Evolutionary conservation across 2,113 vertebrate genomes (phyloP), one percentile per base, ranked within the genome.

Genomic region (Acanthochromis polyacanthus): DNA sequence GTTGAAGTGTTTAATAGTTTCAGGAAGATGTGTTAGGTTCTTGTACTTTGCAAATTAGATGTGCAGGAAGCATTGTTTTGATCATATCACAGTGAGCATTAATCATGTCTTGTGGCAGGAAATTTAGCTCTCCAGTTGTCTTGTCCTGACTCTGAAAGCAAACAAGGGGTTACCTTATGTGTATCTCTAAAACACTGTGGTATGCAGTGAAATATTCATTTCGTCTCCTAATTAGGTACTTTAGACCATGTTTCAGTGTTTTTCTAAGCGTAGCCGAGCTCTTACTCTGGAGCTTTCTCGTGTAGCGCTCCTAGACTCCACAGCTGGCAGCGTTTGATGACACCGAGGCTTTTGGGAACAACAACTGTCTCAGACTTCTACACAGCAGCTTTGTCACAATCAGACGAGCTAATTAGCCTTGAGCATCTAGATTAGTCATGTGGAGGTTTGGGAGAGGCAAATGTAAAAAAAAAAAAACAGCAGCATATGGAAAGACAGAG

Each of bases 391-490:
- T 88, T 91, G 81, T 93, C 89, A 91, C 81, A 89, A 92, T 90
- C 89, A 90, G 78, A 91, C 72, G 65, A 90, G 86, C 89, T 92
- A 94, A 94, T 93, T 92, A 93, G 88, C 82, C 88, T 51, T 59
- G 80, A 90, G 83, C 83, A 70, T 81, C 10, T 19, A 86, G 82
- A 91, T 90, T 85, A 92, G 70, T 68, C 83, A 57, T 38, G 58
- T 55, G 71, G 71, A 82, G 75, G 70, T 78, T 67, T 58, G 65
- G 76, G 32, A 78, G 78, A 64, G 22, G 63, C 45, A 0, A 16
- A 45, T 2, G 0, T 19, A 45, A 50, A 73, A 36, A 8, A 69
- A 69, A 58, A 48, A 7, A 48, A 51, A 12, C 20, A 1, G 64
- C 30, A 68, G 52, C 63, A 50, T 56, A 55, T 57, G 61, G 36